phyloP scores from a whole-genome alignment of 2,113 vertebrate genomes.

The Orthonyx spaldingii region DNA sequence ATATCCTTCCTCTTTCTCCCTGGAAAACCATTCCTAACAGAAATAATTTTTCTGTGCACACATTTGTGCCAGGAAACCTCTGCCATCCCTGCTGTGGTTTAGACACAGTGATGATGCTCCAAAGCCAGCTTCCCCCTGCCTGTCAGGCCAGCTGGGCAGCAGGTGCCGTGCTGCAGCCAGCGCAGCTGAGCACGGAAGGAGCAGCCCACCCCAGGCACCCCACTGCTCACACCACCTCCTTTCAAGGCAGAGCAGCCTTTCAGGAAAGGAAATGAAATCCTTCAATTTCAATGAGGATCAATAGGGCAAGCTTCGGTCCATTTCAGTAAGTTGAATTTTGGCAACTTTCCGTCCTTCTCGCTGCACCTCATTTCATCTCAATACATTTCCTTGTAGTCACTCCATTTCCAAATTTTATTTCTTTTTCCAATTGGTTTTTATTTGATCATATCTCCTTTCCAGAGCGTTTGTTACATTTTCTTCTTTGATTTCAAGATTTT shows the following conservation, averaged over 20 bases:
- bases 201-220: neutral
- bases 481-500: too few species aligned
- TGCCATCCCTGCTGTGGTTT: neutral
- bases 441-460: too few species aligned
- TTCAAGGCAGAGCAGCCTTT: neutral
- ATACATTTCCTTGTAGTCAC: too few species aligned
- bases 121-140: neutral
- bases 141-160: neutral
- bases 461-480: too few species aligned
- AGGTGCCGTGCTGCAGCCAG: rapidly evolving
- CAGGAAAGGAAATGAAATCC: too few species aligned
- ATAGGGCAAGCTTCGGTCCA: too few species aligned
- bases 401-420: too few species aligned
- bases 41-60: neutral
- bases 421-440: too few species aligned
- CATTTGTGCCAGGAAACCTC: neutral
- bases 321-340: too few species aligned
- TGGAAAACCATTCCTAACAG: neutral
- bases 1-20: neutral
- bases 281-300: too few species aligned
- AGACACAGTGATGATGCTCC: neutral
- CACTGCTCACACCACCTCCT: rapidly evolving
- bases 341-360: too few species aligned
- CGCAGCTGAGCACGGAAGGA: rapidly evolving
- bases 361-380: too few species aligned